Base-by-base conservation (phyloP, 92 coral and sea anemone genomes). In the Epizoanthus ramosus region DNA sequence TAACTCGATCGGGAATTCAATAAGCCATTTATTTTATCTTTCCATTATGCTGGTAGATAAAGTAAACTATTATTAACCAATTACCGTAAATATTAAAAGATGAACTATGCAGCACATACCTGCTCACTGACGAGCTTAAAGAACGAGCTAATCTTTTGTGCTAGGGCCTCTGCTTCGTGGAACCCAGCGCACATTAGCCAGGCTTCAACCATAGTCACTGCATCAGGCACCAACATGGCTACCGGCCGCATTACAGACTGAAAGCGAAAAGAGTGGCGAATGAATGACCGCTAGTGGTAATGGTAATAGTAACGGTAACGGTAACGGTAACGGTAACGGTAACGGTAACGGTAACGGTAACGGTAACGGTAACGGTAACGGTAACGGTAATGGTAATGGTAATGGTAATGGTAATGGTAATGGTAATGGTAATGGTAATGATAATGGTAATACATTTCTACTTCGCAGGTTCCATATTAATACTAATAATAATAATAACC, bases 151-250 rank as follows among this genome's bases (percentile, higher is more conserved):
- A 96, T 91, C 89, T 96, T 96, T 87, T 85, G 68, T 52, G 99
- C 92, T 25, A 96, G 89, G 63, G 92, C 56, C 79, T 87, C 87
- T 72, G 95, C 94, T 64, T 94, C 95, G 17, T 86, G 87, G 76
- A 96, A 96, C 43, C 98, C 99, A 80, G 90, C 64, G 80, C 97
- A 90, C 68, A 90, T 77, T 88, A 96, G 87, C 88, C 90, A 90
- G 21, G 92, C 93, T 66, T 96, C 96, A 9, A 93, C 61, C 21
- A 94, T 87, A 45, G 94, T 84, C n/a, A 85, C 82, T 50, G 80
- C 57, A 70, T 92, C 94, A 10, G 98, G 98, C 57, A 89, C 83
- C 53, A 90, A 28, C 96, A 96, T 93, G 14, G 98, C 90, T 0
- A 94, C 86, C 5, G 96, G 95, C 53, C 98, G 85, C 53, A 94